phyloP scores from a whole-genome alignment of 2,797 vertebrate species.

The Pseudomugil gertrudae region DNA sequence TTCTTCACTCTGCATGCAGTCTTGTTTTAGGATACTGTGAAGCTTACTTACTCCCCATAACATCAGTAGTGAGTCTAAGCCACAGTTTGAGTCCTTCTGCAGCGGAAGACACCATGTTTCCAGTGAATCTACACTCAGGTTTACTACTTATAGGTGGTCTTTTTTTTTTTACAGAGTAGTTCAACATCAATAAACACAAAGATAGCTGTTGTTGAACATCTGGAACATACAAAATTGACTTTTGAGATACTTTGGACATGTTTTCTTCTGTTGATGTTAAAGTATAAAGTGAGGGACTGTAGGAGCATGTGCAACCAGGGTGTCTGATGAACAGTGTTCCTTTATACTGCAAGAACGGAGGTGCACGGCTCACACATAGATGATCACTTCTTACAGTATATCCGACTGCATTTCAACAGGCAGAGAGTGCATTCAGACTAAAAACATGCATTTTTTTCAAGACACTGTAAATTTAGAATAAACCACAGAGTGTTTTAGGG shows the following conservation, averaged over 20 bases:
- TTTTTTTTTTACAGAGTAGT: slow-evolving; percentile 23
- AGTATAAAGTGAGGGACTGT: slow-evolving; percentile 38
- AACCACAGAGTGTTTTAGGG: slow-evolving; percentile 12
- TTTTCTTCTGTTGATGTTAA: slow-evolving; percentile 46
- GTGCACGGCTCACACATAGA: slow-evolving; percentile 44
- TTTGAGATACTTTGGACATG: background rate
- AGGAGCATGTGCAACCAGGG: slow-evolving; percentile 60
- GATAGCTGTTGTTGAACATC: slow-evolving; percentile 26
- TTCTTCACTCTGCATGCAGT: slow-evolving; percentile 50
- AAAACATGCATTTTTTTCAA: background rate
- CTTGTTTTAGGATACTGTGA: slow-evolving; percentile 35
- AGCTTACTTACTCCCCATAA: background rate
- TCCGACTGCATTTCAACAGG: slow-evolving; percentile 18
- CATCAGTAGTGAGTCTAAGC: slow-evolving; percentile 33
- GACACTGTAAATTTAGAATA: slow-evolving; percentile 19
- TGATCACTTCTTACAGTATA: slow-evolving; percentile 9
- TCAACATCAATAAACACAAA: slow-evolving; percentile 12
- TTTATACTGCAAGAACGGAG: slow-evolving; percentile 56
- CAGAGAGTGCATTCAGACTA: background rate
- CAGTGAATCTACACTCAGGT: slow-evolving; percentile 35
- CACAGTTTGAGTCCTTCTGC: slow-evolving; percentile 9
- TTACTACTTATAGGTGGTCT: slow-evolving; percentile 26
- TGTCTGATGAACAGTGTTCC: slow-evolving; percentile 63
- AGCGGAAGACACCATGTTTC: slow-evolving; percentile 47
- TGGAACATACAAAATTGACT: slow-evolving; percentile 12